Base-by-base conservation (phyloP, 2,888 invertebrate species). In the Andrena dorsata region DNA sequence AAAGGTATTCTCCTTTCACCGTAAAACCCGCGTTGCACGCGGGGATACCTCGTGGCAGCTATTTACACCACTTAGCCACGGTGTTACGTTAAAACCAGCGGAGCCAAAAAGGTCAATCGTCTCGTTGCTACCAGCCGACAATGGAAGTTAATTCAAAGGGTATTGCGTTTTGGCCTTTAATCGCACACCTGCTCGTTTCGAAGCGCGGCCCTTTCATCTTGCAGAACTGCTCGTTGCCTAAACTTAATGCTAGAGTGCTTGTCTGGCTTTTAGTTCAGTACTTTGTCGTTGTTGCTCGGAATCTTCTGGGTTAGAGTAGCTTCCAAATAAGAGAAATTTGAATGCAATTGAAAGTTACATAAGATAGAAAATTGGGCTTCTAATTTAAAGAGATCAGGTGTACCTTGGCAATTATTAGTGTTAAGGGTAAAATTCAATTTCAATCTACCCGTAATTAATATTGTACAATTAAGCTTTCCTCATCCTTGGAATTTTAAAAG, bases 1-100 rank as follows among this genome's bases (percentile, higher is more conserved):
- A 71, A 80, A 85, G 80, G 82, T 84, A 84, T 87, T 87, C 86
- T 79, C 88, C 88, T 88, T 88, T 88, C 85, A 88, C 86, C 80
- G 47, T 85, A 82, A 85, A 83, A 81, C 85, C 41, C 13, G 76
- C 53, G 61, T 28, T 60, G 56, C 72, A 49, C 75, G 51, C 51
- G 53, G 73, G 72, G 77, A 81, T 83, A 85, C 76, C 71, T 74
- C 74, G 41, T 75, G 77, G 63, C 69, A 73, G 76, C 78, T 83
- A 82, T 86, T 87, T 87, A 87, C 80, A 82, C 80, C 77, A 84
- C 75, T 87, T 86, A 83, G 80, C 80, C 76, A 82, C 75, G 82
- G 70, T 76, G 80, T 81, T 80, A 78, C 78, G 79, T 68, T 76
- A 79, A 82, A 71, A 76, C 81, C 60, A 60, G 73, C 63, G 75